A percentile compares a stretch with the other conserved stretches of the same genome.
phyloP scores from a whole-genome alignment of 1,140 invertebrate genomes.

The Drosophila insularis region DNA sequence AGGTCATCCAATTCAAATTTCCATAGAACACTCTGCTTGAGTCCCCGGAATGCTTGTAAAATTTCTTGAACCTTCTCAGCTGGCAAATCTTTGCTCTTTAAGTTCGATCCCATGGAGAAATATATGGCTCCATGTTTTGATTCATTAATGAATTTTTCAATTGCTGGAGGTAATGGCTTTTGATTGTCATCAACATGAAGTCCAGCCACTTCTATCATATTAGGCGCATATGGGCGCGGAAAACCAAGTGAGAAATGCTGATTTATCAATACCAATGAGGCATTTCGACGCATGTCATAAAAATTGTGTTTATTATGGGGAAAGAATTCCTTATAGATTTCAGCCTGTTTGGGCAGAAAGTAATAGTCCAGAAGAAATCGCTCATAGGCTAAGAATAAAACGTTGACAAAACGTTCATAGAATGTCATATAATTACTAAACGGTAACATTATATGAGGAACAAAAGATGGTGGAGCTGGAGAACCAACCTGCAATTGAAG shows the following conservation, averaged over 20 bases:
- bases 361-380: conserved; percentile 56
- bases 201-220: conserved; percentile 83
- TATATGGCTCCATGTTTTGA: conserved; percentile 84
- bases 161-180: conserved; percentile 69
- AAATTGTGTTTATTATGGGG: conserved; percentile 38
- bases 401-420: conserved; percentile 72
- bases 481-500: conserved; percentile 66
- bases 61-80: conserved; percentile 82
- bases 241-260: conserved; percentile 82
- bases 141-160: conserved; percentile 72
- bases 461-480: conserved; percentile 58
- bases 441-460: conserved; percentile 49
- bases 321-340: conserved; percentile 66
- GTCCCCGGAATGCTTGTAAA: conserved; percentile 82
- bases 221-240: conserved; percentile 82
- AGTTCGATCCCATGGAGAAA: conserved; percentile 83
- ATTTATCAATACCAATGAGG: conserved; percentile 84
- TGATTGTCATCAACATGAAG: conserved; percentile 77
- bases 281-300: conserved; percentile 77
- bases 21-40: conserved; percentile 85
- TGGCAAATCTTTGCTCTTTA: conserved; percentile 66
- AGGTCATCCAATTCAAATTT: conserved; percentile 84
- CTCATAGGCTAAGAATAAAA: conserved; percentile 44
- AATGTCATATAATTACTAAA: conserved; percentile 73
- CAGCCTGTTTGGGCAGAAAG: conserved; percentile 59